phyloP scores from a whole-genome alignment of 2,888 invertebrate species.

The Drosophila tripunctata region DNA sequence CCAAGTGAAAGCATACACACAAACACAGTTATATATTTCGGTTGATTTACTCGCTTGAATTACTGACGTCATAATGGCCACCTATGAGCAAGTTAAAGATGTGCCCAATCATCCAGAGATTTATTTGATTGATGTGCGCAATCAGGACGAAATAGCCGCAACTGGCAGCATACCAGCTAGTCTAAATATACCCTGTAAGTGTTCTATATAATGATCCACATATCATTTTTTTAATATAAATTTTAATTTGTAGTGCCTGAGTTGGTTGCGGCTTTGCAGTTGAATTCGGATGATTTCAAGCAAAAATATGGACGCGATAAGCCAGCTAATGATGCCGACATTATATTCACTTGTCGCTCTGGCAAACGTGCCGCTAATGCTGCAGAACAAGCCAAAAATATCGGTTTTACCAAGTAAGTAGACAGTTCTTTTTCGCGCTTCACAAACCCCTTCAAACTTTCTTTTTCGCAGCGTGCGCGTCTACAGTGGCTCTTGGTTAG shows the following conservation, averaged over 20 bases:
- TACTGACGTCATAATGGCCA: constrained; percentile 70
- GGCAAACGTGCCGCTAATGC: constrained; percentile 53
- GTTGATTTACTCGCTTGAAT: constrained; percentile 5
- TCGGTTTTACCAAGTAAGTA: constrained; percentile 54
- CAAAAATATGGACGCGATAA: constrained; percentile 45
- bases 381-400: constrained; percentile 43
- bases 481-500: constrained; percentile 64
- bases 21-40: neutral
- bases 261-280: constrained; percentile 39
- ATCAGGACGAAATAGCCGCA: constrained; percentile 88
- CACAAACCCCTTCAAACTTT: no score
- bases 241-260: constrained; percentile 41
- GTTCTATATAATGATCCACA: neutral
- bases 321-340: constrained; percentile 44
- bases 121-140: constrained; percentile 90
- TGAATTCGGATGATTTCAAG: constrained; percentile 31
- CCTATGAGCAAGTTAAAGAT: constrained; percentile 85
- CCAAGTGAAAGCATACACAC: constrained; percentile 49
- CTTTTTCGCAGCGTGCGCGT: constrained; percentile 51
- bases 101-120: constrained; percentile 85
- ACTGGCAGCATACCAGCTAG: constrained; percentile 90
- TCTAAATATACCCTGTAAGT: constrained; percentile 91
- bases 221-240: neutral
- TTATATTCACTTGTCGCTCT: constrained; percentile 63
- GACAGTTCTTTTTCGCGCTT: no score